phyloP scores from a whole-genome alignment of 2,113 vertebrate genomes.

The Oncorhynchus tshawytscha region DNA sequence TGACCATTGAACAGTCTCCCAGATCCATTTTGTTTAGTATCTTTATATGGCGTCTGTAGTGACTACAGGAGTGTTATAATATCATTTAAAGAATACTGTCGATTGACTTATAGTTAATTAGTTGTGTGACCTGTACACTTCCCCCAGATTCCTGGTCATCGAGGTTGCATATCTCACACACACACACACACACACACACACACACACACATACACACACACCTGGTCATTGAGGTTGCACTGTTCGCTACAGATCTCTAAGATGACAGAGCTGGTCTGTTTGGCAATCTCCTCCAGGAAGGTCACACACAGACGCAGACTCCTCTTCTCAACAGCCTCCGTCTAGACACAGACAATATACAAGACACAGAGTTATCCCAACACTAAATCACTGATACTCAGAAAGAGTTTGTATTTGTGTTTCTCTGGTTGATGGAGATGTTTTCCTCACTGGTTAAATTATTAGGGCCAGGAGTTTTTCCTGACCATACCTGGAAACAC shows the following conservation, averaged over 20 bases:
- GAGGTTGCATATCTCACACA: no score
- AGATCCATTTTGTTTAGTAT: not conserved
- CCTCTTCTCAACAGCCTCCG: slow-evolving; percentile 70
- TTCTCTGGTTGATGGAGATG: no score
- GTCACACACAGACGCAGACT: slow-evolving; percentile 40
- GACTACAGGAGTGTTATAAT: slow-evolving; percentile 11
- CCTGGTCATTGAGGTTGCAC: slow-evolving; percentile 81
- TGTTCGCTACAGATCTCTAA: slow-evolving; percentile 87
- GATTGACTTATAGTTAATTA: slow-evolving; percentile 13
- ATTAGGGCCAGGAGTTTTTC: no score
- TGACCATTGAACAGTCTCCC: no score
- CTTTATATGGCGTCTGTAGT: no score
- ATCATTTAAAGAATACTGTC: not conserved
- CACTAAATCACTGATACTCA: no score
- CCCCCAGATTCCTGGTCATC: not conserved
- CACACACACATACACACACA: slow-evolving; percentile 48
- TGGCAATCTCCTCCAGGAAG: slow-evolving; percentile 88
- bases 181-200: no score
- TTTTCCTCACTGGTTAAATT: no score
- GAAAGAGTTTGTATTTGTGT: no score
- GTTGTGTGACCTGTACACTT: slow-evolving; percentile 2
- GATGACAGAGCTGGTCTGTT: slow-evolving; percentile 74
- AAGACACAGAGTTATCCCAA: no score
- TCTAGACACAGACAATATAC: no score
- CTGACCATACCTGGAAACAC: no score